These are phyloP conservation scores for Azemiops feae DNA, from an alignment of 2,113 vertebrate genomes.

Conservation along the genomic window DNA sequence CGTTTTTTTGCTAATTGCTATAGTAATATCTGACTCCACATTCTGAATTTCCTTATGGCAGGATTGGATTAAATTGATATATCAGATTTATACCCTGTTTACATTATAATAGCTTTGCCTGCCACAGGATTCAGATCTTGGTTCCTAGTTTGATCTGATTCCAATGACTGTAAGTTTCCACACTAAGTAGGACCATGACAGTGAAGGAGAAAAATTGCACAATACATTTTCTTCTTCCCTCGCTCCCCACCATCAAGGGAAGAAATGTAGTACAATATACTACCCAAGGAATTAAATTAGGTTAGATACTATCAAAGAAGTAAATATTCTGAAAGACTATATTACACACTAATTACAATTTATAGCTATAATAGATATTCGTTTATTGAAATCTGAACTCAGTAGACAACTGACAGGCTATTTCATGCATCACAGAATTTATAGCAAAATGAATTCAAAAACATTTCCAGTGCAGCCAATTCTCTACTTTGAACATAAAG, in stretches of 20 bases:
- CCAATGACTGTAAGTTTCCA: neutral
- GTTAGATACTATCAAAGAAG: slow-evolving; percentile 53
- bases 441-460: slow-evolving; percentile 61
- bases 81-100: neutral
- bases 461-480: slow-evolving; percentile 58
- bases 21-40: neutral
- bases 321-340: slow-evolving; percentile 57
- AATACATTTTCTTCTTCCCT: neutral
- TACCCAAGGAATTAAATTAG: slow-evolving; percentile 13
- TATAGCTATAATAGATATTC: slow-evolving; percentile 66
- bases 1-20: neutral
- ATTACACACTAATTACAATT: slow-evolving; percentile 56
- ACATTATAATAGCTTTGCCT: neutral
- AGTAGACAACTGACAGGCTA: slow-evolving; percentile 72
- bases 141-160: neutral
- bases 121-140: neutral
- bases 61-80: neutral
- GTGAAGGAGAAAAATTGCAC: neutral
- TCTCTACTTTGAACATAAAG: slow-evolving; percentile 67
- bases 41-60: neutral
- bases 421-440: slow-evolving; percentile 77
- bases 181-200: neutral
- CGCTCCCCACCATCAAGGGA: neutral
- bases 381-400: slow-evolving; percentile 68
- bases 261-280: slow-evolving; percentile 2